A percentile compares a stretch with the other conserved stretches of the same genome.
Conservation (phyloP, 1,140 invertebrate genomes). For the Brachionus manjavacas region DNA sequence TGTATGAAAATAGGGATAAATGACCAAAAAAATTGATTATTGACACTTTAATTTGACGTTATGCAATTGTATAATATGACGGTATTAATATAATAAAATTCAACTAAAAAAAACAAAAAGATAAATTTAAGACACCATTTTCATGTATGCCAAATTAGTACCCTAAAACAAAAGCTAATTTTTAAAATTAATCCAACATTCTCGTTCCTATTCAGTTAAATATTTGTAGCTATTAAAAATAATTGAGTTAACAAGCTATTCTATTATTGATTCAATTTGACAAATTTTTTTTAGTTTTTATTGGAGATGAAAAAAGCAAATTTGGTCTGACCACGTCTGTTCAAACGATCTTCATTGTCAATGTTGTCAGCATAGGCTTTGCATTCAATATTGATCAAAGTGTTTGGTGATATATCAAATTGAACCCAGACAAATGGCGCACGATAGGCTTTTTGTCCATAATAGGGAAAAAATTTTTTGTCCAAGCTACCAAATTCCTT, state of each 20-base stretch:
- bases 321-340: constrained; percentile 38
- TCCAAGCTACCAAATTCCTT: background rate
- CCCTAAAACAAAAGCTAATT: background rate
- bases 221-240: background rate
- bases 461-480: constrained; percentile 20
- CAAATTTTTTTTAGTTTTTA: background rate
- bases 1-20: background rate
- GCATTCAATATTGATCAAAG: constrained; percentile 34
- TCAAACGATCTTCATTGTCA: constrained; percentile 22
- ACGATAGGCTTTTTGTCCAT: background rate
- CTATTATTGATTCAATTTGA: background rate
- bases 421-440: constrained; percentile 23
- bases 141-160: background rate
- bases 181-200: background rate
- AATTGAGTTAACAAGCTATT: background rate
- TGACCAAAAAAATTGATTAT: background rate
- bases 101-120: background rate
- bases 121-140: background rate
- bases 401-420: constrained; percentile 10
- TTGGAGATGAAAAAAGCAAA: constrained; percentile 3
- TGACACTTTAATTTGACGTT: background rate
- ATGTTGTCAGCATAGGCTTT: constrained; percentile 14
- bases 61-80: background rate
- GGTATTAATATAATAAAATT: background rate
- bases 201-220: background rate